phyloP scores from a whole-genome alignment of 2,888 invertebrate genomes.

The Yponomeuta sedellus region DNA sequence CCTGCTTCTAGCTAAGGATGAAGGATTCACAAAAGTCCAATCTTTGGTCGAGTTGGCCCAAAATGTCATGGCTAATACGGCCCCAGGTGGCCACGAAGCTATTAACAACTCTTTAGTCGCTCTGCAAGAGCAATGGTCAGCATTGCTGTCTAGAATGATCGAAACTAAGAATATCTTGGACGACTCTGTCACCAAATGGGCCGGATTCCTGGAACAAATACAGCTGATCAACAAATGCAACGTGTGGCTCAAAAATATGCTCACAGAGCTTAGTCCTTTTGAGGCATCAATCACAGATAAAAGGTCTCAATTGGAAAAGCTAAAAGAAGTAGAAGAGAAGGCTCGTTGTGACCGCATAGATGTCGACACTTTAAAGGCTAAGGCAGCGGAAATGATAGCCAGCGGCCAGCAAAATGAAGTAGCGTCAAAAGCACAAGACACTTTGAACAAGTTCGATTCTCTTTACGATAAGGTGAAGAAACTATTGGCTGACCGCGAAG shows the following conservation, averaged over 20 bases:
- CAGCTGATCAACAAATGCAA: conserved; percentile 89
- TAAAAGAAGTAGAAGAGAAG: conserved; percentile 91
- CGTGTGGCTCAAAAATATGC: conserved; percentile 83
- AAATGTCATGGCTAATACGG: conserved; percentile 92
- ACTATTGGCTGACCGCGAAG: conserved; percentile 85
- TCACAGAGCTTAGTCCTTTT: conserved; percentile 83
- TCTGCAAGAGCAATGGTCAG: conserved; percentile 94
- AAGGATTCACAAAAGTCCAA: conserved; percentile 92
- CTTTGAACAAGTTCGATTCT: conserved; percentile 88
- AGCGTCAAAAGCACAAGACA: conserved; percentile 89
- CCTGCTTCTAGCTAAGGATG: conserved; percentile 92
- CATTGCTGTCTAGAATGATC: conserved; percentile 89
- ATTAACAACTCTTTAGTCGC: conserved; percentile 89
- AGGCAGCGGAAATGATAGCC: conserved; percentile 89
- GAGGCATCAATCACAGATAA: conserved; percentile 92
- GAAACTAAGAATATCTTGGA: conserved; percentile 92
- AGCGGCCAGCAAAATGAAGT: conserved; percentile 90
- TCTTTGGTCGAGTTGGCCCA: conserved; percentile 93
- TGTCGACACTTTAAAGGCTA: conserved; percentile 89
- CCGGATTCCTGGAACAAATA: conserved; percentile 91
- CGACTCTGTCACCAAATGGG: conserved; percentile 94
- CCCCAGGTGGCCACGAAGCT: conserved; percentile 89
- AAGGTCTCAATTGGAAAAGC: conserved; percentile 87
- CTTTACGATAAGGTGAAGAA: conserved; percentile 86
- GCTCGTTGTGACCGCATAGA: conserved; percentile 93